phyloP scores from a whole-genome alignment of 2,888 invertebrate genomes.

The Pterobdella sp. region DNA sequence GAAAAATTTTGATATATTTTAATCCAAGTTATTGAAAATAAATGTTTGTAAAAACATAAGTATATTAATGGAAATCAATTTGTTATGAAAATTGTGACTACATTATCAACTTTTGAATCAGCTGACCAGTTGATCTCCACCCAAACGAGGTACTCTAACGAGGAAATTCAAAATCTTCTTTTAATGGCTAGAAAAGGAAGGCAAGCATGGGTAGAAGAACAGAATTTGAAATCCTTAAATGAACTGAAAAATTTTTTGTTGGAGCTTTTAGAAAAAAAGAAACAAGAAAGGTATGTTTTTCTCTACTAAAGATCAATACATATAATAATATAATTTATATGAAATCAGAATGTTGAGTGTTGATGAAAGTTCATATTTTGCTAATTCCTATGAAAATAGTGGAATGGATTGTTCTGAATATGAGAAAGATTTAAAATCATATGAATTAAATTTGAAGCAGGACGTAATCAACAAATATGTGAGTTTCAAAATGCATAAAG shows the following conservation, averaged over 20 bases:
- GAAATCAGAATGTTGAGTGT: too few species aligned
- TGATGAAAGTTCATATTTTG: too few species aligned
- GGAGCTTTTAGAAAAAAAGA: conserved; percentile 15
- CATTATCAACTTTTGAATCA: background rate
- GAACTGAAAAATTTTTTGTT: conserved; percentile 5
- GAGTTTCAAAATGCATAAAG: too few species aligned
- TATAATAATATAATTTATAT: too few species aligned
- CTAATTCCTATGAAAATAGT: too few species aligned
- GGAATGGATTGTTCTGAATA: too few species aligned
- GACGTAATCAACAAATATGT: too few species aligned
- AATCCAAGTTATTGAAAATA: background rate
- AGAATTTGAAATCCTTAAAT: conserved; percentile 1
- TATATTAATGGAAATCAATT: background rate
- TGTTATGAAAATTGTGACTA: background rate
- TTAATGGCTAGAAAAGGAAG: conserved; percentile 22
- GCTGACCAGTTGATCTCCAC: conserved; percentile 17
- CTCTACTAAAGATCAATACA: too few species aligned
- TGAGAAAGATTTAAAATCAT: too few species aligned
- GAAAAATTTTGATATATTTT: background rate
- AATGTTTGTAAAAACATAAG: background rate
- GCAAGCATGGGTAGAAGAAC: conserved; percentile 7
- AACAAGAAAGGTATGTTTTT: too few species aligned
- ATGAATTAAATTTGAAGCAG: too few species aligned
- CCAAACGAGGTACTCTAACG: conserved; percentile 10
- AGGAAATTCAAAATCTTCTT: conserved; percentile 19